Evolutionary conservation across 2,797 vertebrate genomes (phyloP), one percentile per base, ranked within the genome.

Genomic region (Myripristis murdjan): DNA sequence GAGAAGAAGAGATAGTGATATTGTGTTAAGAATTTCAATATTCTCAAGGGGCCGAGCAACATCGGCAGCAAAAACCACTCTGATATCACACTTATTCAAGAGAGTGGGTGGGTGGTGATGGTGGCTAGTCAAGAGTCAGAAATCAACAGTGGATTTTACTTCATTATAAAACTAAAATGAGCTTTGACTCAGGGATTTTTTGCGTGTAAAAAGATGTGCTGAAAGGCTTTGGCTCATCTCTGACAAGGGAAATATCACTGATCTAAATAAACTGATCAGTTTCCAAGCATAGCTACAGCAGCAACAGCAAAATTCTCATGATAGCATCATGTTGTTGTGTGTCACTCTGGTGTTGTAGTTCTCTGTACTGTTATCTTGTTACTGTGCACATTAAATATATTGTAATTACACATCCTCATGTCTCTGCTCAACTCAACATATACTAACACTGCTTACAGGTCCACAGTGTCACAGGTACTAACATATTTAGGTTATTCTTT

Each of bases 241-340:
- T 59, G 43, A 64, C 49, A 64, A 43, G 47, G n/a, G 44, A 70
- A 75, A 75, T n/a, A 61, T 43, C 22, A 6, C 54, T 47, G 31
- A 37, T 37, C 6, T 24, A 47, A 49, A 23, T n/a, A n/a, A 5
- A 46, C 16, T n/a, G 43, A 46, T 41, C 39, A 20, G 18, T 20
- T 46, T 20, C 43, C 43, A 46, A 18, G 18, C n/a, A 9, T 3
- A 46, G 43, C 54, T 22, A 15, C n/a, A 46, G 43, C 43, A 67
- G 20, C 46, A 56, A 9, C 26, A 66, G 22, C 20, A 54, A 22
- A 41, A 54, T 18, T 18, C 3, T 20, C 20, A n/a, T 14, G 16
- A 10, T 26, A 28, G 4, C n/a, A 26, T 49, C n/a, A 9, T 43
- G 4, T 11, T 24, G 18, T 41, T 41, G 2, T 2, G 41, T 62